Evolutionary conservation across 2,888 invertebrate species (phyloP).

Genomic region (Anodontia alba): DNA sequence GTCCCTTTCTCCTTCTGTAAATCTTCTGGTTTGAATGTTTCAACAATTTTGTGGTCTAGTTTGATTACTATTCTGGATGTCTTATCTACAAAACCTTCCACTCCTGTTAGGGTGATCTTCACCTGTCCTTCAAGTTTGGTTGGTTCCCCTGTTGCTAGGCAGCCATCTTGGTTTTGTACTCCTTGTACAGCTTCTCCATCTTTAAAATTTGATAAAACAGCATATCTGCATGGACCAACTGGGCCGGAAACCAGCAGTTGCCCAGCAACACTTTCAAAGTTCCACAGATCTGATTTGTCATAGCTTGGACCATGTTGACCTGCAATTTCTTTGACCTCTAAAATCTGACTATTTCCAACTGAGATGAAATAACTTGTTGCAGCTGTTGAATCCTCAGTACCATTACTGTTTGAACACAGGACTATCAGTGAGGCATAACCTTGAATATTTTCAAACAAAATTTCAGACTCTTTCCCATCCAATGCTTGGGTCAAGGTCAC

Average conservation of each 20-base stretch:
- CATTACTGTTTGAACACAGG: conserved; percentile 73
- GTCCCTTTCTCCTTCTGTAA: conserved; percentile 49
- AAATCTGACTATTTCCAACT: conserved; percentile 34
- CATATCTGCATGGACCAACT: conserved; percentile 72
- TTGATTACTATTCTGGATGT: conserved; percentile 59
- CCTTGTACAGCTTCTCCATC: conserved; percentile 27
- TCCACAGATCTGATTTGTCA: conserved; percentile 66
- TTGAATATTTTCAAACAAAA: conserved; percentile 36
- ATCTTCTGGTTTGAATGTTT: conserved; percentile 39
- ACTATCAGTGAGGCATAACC: conserved; percentile 59
- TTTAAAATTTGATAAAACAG: conserved; percentile 62
- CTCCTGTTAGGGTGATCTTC: conserved; percentile 50
- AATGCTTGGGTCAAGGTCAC: conserved; percentile 59
- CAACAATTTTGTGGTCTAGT: conserved; percentile 56
- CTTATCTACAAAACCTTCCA: conserved; percentile 63
- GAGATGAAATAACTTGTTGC: conserved; percentile 66
- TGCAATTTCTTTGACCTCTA: conserved; percentile 32
- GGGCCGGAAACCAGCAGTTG: conserved; percentile 67
- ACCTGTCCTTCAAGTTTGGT: conserved; percentile 51
- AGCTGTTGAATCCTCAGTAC: conserved; percentile 66
- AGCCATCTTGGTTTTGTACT: conserved; percentile 37
- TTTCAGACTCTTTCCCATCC: conserved; percentile 51
- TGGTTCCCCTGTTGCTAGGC: conserved; percentile 67
- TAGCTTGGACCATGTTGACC: conserved; percentile 58
- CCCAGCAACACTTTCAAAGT: conserved; percentile 53